phyloP scores from a whole-genome alignment of 2,888 invertebrate genomes.

The Caenorhabditis sp. region DNA sequence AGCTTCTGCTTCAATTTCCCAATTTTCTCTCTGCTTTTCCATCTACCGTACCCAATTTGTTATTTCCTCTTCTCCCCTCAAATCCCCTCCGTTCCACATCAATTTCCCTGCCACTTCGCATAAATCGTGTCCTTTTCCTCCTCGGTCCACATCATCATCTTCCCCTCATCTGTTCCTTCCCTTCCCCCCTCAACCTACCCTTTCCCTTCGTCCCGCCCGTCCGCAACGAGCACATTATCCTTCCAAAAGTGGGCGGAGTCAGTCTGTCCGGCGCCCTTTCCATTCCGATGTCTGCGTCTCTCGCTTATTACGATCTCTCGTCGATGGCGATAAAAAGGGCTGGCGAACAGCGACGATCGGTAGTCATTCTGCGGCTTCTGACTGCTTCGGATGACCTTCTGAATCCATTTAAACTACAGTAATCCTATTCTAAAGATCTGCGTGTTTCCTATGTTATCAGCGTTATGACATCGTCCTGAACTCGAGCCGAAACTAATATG shows the following conservation, averaged over 20 bases:
- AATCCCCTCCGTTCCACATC: slow-evolving; percentile 19
- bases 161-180: slow-evolving; percentile 23
- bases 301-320: slow-evolving; percentile 31
- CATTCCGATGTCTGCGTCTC: slow-evolving; percentile 28
- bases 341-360: slow-evolving; percentile 15
- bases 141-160: slow-evolving; percentile 44
- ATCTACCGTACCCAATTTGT: too few species aligned
- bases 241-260: slow-evolving; percentile 53
- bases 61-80: not conserved
- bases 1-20: too few species aligned
- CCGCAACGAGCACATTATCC: slow-evolving; percentile 51
- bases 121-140: slow-evolving; percentile 42
- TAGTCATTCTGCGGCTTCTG: not conserved
- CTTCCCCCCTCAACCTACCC: slow-evolving; percentile 19
- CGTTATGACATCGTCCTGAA: slow-evolving; percentile 49
- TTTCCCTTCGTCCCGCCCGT: too few species aligned
- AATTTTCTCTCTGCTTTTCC: too few species aligned
- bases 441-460: too few species aligned
- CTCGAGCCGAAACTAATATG: slow-evolving; percentile 32
- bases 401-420: too few species aligned
- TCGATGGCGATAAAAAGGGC: slow-evolving; percentile 44
- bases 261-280: slow-evolving; percentile 48
- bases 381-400: slow-evolving; percentile 14
- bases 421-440: too few species aligned
- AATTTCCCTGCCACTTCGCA: slow-evolving; percentile 56